Base-by-base conservation (phyloP, 2,888 invertebrate genomes). In the Calliopum simillimum region DNA sequence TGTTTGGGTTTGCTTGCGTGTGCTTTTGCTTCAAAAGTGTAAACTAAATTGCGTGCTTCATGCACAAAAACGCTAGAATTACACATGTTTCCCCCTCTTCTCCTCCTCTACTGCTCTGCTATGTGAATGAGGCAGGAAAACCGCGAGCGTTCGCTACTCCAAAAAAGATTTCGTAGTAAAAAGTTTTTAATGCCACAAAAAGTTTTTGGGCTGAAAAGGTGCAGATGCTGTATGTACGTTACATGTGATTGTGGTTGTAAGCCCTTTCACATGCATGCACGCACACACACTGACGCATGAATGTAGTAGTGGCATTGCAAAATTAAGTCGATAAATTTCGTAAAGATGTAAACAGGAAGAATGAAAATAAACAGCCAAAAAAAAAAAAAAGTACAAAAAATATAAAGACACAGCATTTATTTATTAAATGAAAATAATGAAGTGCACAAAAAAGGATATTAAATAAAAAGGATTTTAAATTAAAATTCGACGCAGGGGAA, bases 21-120 rank as follows among this genome's bases (percentile, higher is more conserved):
- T n/a, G n/a, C n/a, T n/a, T n/a, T n/a, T 33, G 61, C 33, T 33
- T 61, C 16, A 19, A 13, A 53, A 53, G 41, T 64, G 51, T 51
- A 64, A 51, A 64, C 51, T 64, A 41, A 64, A 64, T 64, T 51
- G 64, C 64, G 64, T 64, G 64, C 64, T 64, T 53, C 41, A 53
- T 19, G 64, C 64, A 53, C 51, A 51, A 64, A 63, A 47, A 63
- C 49, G 64, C 41, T 19, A 33, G 43, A 41, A 33, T 64, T 64
- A 53, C 64, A 64, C 61, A 61, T 61, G 61, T 61, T 46, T 13
- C 12, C 33, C 23, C 43, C 16, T n/a, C 41, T 43, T n/a, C 14
- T 19, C 55, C 11, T 16, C 41, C 58, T 44, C 44, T 44, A 16
- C 43, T 8, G 25, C n/a, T n/a, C n/a, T n/a, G n/a, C n/a, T n/a